Conservation (phyloP, 1,140 invertebrate genomes). For the Ceratina calcarata region DNA sequence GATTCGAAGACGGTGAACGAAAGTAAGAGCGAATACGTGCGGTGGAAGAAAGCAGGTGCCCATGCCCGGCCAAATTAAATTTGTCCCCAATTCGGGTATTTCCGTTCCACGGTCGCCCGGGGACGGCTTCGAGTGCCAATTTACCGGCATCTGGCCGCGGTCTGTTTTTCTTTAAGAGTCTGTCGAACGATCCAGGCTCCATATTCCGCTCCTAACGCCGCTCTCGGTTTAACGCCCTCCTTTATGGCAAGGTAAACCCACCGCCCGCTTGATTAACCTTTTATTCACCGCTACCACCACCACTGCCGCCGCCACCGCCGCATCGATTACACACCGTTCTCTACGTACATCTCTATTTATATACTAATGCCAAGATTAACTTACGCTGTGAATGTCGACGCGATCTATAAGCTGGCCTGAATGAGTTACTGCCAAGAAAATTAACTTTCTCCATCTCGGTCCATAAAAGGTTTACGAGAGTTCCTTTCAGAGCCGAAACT, state of each 20-base stretch:
- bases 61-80: conserved; percentile 59
- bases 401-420: too few species aligned
- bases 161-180: conserved; percentile 67
- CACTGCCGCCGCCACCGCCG: background rate
- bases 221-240: conserved; percentile 44
- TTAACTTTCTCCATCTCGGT: too few species aligned
- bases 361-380: too few species aligned
- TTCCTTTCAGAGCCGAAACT: background rate
- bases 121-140: conserved; percentile 66
- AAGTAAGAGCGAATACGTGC: conserved; percentile 21
- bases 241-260: conserved; percentile 59
- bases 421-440: too few species aligned
- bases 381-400: too few species aligned
- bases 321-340: too few species aligned
- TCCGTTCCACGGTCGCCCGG: conserved; percentile 53
- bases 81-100: conserved; percentile 65
- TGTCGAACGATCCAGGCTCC: conserved; percentile 37
- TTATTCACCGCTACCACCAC: background rate
- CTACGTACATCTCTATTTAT: too few species aligned
- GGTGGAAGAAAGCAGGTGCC: conserved; percentile 11
- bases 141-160: conserved; percentile 65
- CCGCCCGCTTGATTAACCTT: conserved; percentile 39
- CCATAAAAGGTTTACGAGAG: too few species aligned
- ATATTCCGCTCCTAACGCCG: conserved; percentile 1
- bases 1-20: too few species aligned